These are phyloP conservation scores for Lepilemur ruficaudatus DNA, from an alignment of 2,797 vertebrate species.

Conservation along the genomic window DNA sequence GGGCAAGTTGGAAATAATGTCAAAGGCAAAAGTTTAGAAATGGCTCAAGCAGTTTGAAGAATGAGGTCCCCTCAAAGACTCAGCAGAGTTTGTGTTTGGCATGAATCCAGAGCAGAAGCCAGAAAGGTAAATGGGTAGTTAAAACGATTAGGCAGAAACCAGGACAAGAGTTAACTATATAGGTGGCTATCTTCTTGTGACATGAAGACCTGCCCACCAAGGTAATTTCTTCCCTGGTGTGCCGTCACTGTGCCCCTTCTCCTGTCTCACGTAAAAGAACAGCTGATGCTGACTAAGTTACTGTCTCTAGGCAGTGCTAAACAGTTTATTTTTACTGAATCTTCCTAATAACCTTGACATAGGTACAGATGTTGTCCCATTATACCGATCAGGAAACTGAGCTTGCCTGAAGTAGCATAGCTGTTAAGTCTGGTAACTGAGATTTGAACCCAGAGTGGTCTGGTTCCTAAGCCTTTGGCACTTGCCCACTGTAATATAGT, in stretches of 20 bases:
- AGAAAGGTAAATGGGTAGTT: not conserved
- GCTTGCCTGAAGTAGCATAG: not conserved
- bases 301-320: not conserved
- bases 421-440: not conserved
- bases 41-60: not conserved
- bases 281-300: not conserved
- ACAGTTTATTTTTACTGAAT: not conserved
- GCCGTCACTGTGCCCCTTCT: not conserved
- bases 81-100: not conserved
- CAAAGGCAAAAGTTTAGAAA: slow-evolving; percentile 9
- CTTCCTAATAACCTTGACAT: not conserved
- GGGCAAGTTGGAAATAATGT: not conserved
- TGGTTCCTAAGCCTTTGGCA: not conserved
- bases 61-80: not conserved
- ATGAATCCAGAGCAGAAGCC: slow-evolving; percentile 32
- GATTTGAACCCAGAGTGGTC: not conserved
- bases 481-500: not conserved
- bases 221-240: not conserved
- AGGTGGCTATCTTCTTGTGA: not conserved
- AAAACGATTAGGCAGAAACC: not conserved
- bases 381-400: not conserved
- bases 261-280: not conserved
- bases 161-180: not conserved
- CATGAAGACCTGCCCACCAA: not conserved
- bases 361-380: not conserved